Percentiles rank a stretch among this genome's conserved stretches.
Conservation (phyloP, 2,797 vertebrate genomes). For the Acestrorhynchus altus region DNA sequence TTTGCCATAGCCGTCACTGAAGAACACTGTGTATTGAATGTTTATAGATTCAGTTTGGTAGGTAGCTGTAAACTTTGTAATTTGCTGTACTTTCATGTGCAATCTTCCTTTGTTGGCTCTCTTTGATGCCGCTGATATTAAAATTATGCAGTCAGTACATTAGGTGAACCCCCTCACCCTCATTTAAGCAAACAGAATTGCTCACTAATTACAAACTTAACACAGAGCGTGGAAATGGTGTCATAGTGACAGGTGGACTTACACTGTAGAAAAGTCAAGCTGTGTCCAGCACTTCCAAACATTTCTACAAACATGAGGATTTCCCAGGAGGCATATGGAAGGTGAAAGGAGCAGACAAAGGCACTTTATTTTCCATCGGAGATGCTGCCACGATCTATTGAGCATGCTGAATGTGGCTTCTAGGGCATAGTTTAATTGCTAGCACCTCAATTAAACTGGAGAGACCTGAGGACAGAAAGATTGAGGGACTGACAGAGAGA, state of each 20-base stretch:
- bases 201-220: slow-evolving; percentile 11
- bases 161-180: slow-evolving; percentile 9
- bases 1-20: no score
- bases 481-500: slow-evolving; percentile 15
- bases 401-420: slow-evolving; percentile 40
- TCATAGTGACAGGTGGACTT: slow-evolving; percentile 51
- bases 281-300: slow-evolving; percentile 8
- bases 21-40: no score
- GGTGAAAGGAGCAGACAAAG: slow-evolving; percentile 28
- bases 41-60: no score
- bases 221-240: slow-evolving; percentile 48
- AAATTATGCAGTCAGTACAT: slow-evolving; percentile 31
- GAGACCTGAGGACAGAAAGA: slow-evolving; percentile 40
- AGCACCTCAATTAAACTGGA: slow-evolving; percentile 57
- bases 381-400: slow-evolving; percentile 34
- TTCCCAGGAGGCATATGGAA: slow-evolving; percentile 47
- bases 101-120: not conserved
- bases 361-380: slow-evolving; percentile 40
- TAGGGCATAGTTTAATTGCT: slow-evolving; percentile 55
- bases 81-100: no score
- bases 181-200: slow-evolving; percentile 36
- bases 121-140: slow-evolving; percentile 18
- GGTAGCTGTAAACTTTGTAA: no score
- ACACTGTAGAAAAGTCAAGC: not conserved
- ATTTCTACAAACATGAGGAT: slow-evolving; percentile 45